Evolutionary conservation across 2,888 invertebrate genomes (phyloP), one percentile per base, ranked within the genome.

Genomic region (Temnothorax ravouxi): DNA sequence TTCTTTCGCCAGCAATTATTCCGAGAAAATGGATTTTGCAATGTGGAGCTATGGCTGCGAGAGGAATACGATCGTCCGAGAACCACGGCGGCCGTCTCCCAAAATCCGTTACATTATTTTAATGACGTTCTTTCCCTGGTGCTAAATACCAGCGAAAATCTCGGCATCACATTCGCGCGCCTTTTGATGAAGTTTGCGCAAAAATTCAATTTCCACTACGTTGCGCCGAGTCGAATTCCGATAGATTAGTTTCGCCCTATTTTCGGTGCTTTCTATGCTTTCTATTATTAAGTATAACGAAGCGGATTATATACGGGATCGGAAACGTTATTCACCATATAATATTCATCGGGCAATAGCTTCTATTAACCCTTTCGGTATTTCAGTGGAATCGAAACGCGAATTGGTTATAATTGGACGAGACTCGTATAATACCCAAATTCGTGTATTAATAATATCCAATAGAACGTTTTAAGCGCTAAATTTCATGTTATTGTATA

Each of bases 1-100:
- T 69, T 82, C 66, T 89, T 88, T 89, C 66, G 84, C 82, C 76
- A 56, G 84, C 89, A 89, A 85, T 88, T 88, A 88, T 89, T 83
- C 64, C 71, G 34, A 52, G 88, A 85, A 82, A 88, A 89, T 84
- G 79, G 64, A 62, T 52, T 77, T 64, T 67, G 59, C 72, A 62
- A 71, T 76, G 67, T 69, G 85, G 76, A 81, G 69, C 77, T 18
- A n/a, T n/a, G 67, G 69, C 69, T 18, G 67, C 67, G 54, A 77
- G 41, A 77, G 41, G 67, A 77, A 77, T 77, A 77, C 77, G 77
- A 69, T 69, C 44, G 29, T 11, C 9, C 71, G 29, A 44, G 41
- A 29, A 29, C 29, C 18, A 77, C 66, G 50, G n/a, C 29, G 41
- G 25, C 25, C 66, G 38, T 41, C 66, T 52, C 52, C 18, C 52